phyloP scores from a whole-genome alignment of 2,113 vertebrate species.

The Tauraco erythrolophus region DNA sequence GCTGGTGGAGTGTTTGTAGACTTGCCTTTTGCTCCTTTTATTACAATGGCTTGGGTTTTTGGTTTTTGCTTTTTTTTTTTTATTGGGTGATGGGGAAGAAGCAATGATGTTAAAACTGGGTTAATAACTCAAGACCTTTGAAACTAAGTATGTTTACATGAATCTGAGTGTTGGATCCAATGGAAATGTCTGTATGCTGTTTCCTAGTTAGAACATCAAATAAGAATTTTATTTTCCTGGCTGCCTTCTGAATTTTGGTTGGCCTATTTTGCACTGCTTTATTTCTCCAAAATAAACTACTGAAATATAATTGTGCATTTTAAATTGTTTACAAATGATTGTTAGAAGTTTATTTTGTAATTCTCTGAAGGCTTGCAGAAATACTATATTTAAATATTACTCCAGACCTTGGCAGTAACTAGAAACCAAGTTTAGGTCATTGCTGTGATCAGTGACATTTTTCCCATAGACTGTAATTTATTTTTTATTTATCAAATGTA shows the following conservation, averaged over 20 bases:
- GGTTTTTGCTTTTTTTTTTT: background rate
- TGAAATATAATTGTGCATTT: conserved; percentile 79
- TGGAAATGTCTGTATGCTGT: conserved; percentile 61
- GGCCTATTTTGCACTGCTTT: conserved; percentile 83
- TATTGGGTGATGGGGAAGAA: background rate
- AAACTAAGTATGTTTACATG: conserved; percentile 67
- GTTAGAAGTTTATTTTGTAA: conserved; percentile 59
- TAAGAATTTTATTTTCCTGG: conserved; percentile 58
- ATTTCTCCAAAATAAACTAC: conserved; percentile 84
- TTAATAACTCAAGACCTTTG: conserved; percentile 51
- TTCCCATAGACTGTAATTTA: conserved; percentile 14
- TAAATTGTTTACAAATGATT: conserved; percentile 66
- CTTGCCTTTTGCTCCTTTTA: conserved; percentile 44
- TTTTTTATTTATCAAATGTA: conserved; percentile 52
- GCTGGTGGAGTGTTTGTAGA: conserved; percentile 52
- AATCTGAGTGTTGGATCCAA: conserved; percentile 67
- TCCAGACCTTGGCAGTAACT: conserved; percentile 26
- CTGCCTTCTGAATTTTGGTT: conserved; percentile 73
- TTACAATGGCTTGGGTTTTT: conserved; percentile 16
- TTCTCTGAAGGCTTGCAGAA: conserved; percentile 58
- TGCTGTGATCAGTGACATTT: background rate
- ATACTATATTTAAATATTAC: conserved; percentile 60
- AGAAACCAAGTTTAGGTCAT: conserved; percentile 24
- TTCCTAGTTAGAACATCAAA: conserved; percentile 65
- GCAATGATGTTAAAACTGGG: conserved; percentile 10